Evolutionary conservation across 2,888 invertebrate genomes (phyloP), one percentile per base, ranked within the genome.

Genomic region (Trichopoda pennipes): DNA sequence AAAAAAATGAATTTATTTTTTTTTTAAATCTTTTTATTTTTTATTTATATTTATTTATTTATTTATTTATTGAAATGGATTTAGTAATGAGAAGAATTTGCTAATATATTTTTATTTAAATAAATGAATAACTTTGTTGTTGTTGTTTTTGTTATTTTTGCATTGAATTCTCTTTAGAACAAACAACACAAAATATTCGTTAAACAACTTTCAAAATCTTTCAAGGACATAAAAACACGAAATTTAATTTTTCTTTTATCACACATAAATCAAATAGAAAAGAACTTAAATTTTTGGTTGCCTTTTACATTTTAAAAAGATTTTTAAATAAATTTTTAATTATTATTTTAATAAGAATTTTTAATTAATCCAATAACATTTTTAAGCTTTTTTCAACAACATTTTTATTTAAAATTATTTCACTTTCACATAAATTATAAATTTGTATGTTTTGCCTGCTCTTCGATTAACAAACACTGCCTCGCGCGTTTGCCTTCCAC

Each of bases 401-500:
- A 42, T 55, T 6, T 28, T 28, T 28, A 6, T 28, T 28, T 2
- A 28, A n/a, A 7, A 28, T 28, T 38, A 7, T 51, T 72, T 23
- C 19, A 35, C 12, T 42, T 38, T 28, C 28, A 28, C 28, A 4
- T n/a, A n/a, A n/a, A n/a, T 28, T 28, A 7, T 28, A 4, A 60
- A 53, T 55, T 3, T 44, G 32, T 55, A 19, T 32, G 19, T 49
- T 53, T 21, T 47, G n/a, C 4, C 14, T 63, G 2, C 66, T 51
- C 51, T 68, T 28, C 17, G 16, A 1, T 51, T 51, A 64, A 47
- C 4, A n/a, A 12, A 53, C 58, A 35, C 28, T 74, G 60, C 21
- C 79, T 79, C 79, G 74, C 81, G 66, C 79, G 79, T 75, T 75
- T 82, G 79, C 79, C 81, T 72, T 70, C 72, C 79, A 55, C 64